phyloP scores from a whole-genome alignment of 2,797 vertebrate genomes.

The Moxostoma hubbsi region DNA sequence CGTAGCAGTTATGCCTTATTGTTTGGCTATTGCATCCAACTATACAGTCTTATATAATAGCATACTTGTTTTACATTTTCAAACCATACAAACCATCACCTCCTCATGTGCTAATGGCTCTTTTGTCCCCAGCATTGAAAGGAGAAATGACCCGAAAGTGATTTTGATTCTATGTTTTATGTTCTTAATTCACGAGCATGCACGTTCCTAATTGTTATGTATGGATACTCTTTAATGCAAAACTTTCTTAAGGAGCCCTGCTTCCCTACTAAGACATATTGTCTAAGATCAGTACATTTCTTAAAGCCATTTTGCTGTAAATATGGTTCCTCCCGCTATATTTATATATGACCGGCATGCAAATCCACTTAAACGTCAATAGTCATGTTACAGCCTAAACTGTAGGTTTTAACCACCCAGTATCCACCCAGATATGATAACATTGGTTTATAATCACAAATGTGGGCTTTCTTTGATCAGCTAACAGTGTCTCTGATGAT shows the following conservation, averaged over 20 bases:
- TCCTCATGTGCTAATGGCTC: slow-evolving; percentile 21
- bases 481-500: background rate
- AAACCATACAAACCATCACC: background rate
- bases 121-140: background rate
- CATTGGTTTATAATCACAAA: background rate
- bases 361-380: too few species aligned
- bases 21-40: slow-evolving; percentile 1
- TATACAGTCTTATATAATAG: background rate
- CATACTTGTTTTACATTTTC: background rate
- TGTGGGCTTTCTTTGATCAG: background rate
- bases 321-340: too few species aligned
- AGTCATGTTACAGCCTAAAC: background rate
- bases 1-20: background rate
- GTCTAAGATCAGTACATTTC: background rate
- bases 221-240: background rate
- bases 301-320: background rate
- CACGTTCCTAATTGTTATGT: background rate
- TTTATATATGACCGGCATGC: background rate
- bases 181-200: background rate
- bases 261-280: background rate
- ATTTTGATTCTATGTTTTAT: background rate
- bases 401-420: background rate
- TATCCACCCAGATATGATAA: background rate
- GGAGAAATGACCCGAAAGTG: background rate
- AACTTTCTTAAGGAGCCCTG: background rate